phyloP scores from a whole-genome alignment of 2,113 vertebrate genomes.

The Pituophis catenifer region DNA sequence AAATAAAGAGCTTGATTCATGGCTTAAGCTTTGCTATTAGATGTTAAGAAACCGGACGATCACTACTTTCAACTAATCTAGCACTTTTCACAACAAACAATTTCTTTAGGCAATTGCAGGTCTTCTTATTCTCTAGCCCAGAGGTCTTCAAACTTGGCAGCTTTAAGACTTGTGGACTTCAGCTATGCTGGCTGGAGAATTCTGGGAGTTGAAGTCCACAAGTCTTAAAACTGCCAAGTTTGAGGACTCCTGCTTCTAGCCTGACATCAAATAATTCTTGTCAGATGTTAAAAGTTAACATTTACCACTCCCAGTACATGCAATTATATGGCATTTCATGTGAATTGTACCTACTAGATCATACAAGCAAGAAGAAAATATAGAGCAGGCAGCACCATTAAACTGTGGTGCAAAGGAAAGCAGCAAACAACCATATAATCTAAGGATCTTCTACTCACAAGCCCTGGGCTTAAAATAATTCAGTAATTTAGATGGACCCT shows the following conservation, averaged over 20 bases:
- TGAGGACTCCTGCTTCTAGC: not conserved
- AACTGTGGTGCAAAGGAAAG: not conserved
- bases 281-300: not conserved
- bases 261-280: not conserved
- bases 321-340: not conserved
- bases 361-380: not conserved
- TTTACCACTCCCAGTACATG: not conserved
- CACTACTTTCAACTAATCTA: constrained; percentile 8
- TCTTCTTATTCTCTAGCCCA: not conserved
- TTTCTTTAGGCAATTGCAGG: constrained; percentile 3
- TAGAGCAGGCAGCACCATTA: not conserved
- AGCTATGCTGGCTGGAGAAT: too few relatives aligned
- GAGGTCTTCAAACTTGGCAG: too few relatives aligned
- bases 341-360: not conserved
- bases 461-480: not conserved
- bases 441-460: not conserved
- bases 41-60: not conserved
- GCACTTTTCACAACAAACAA: not conserved
- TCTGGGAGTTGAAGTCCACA: too few relatives aligned
- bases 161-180: too few relatives aligned
- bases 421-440: not conserved
- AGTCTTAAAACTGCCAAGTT: too few relatives aligned
- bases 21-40: not conserved
- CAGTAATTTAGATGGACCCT: not conserved
- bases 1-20: not conserved